These are phyloP conservation scores for Anolis apletophallus DNA, from an alignment of 2,797 vertebrate genomes.

Conservation along the genomic window DNA sequence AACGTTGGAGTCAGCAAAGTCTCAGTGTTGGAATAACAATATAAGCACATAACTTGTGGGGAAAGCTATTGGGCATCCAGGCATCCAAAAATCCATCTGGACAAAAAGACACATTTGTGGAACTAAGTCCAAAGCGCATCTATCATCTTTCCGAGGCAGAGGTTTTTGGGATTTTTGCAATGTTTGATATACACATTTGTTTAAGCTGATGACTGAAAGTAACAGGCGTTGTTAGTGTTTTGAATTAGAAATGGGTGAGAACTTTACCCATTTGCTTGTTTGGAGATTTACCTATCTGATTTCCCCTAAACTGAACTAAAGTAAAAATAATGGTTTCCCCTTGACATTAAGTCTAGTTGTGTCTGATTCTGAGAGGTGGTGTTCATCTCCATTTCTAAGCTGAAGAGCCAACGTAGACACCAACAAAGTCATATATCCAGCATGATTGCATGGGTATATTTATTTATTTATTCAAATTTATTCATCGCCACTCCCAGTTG, in stretches of 20 bases:
- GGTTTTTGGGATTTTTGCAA: neutral
- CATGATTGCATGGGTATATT: no score
- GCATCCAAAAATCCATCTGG: neutral
- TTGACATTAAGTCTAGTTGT: no score
- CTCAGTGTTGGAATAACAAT: neutral
- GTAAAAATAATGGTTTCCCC: no score
- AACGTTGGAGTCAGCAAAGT: no score
- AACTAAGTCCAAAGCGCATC: neutral
- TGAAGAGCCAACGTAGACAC: no score
- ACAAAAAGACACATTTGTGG: neutral
- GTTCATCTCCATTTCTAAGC: no score
- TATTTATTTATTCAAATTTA: no score
- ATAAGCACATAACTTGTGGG: neutral
- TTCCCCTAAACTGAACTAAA: neutral
- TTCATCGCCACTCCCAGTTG: no score
- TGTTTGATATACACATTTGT: neutral
- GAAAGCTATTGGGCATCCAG: neutral
- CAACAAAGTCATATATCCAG: no score
- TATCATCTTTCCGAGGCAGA: neutral
- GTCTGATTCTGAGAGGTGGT: no score
- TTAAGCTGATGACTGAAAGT: slow-evolving; percentile 3
- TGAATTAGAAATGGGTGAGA: neutral
- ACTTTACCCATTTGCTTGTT: neutral
- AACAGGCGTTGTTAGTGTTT: no score
- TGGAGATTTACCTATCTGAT: neutral